These are phyloP conservation scores for Leptinotarsa texana DNA, from an alignment of 1,140 invertebrate genomes.

Conservation along the genomic window DNA sequence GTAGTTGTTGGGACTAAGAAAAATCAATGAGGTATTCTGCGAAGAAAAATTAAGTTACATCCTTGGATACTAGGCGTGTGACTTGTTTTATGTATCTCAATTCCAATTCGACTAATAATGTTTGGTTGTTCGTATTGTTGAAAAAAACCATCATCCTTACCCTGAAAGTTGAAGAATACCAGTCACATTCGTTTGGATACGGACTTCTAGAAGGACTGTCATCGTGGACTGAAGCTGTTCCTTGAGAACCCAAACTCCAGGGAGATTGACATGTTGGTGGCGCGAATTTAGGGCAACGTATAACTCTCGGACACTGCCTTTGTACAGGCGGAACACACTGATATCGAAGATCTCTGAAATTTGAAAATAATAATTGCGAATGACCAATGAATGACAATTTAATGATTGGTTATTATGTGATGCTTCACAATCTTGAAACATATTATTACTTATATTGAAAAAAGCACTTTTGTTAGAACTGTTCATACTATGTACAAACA, in stretches of 20 bases:
- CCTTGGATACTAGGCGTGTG: too few species aligned
- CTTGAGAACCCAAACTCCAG: constrained; percentile 45
- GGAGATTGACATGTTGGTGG: constrained; percentile 31
- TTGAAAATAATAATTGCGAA: background rate
- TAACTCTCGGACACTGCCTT: background rate
- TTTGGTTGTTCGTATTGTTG: too few species aligned
- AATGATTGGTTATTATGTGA: too few species aligned
- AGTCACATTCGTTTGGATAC: constrained; percentile 27
- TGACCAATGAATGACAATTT: background rate
- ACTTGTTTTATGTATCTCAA: too few species aligned
- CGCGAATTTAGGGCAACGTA: background rate
- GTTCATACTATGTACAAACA: too few species aligned
- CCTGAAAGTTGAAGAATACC: constrained; percentile 36
- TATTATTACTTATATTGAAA: too few species aligned
- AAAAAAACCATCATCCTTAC: constrained; percentile 17
- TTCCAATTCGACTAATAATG: too few species aligned
- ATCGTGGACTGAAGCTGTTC: constrained; percentile 38
- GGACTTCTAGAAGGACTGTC: constrained; percentile 36
- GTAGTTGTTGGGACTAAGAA: too few species aligned
- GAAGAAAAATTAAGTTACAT: too few species aligned
- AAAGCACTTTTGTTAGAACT: too few species aligned
- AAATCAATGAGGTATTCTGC: too few species aligned
- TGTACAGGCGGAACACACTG: background rate
- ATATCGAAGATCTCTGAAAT: constrained; percentile 4
- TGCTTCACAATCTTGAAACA: too few species aligned